These are phyloP conservation scores for Cyclura pinguis DNA, from an alignment of 2,797 vertebrate species.

Conservation along the genomic window DNA sequence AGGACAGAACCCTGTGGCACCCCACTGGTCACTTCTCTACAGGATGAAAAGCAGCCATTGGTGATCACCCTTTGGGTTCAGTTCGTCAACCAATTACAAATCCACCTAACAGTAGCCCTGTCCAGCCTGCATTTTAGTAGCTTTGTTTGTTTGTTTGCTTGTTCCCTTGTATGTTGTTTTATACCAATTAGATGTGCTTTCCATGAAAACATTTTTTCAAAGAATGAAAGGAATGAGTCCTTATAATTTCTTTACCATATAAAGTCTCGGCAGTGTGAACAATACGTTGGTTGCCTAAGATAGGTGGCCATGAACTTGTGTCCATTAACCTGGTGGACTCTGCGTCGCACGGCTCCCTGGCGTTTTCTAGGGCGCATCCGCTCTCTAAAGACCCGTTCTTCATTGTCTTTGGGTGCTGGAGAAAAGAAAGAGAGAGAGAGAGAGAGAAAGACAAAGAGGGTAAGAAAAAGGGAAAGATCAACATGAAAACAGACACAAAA, in stretches of 20 bases:
- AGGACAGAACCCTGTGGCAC: too few species aligned
- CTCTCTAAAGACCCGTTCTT: conserved; percentile 93
- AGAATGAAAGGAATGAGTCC: background rate
- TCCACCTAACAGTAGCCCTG: too few species aligned
- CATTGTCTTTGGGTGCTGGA: conserved; percentile 91
- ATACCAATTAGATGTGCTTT: too few species aligned
- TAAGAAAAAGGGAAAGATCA: background rate
- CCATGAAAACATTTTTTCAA: too few species aligned
- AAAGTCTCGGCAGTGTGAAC: conserved; percentile 96
- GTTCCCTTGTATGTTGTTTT: too few species aligned
- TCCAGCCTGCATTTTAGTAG: too few species aligned
- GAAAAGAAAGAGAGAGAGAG: conserved; percentile 56
- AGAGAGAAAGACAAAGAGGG: background rate
- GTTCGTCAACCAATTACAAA: too few species aligned
- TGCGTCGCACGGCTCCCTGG: conserved; percentile 92
- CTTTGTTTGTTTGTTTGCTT: too few species aligned
- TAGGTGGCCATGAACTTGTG: conserved; percentile 99
- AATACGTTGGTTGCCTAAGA: conserved; percentile 95
- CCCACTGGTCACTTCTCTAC: too few species aligned
- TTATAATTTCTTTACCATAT: conserved; percentile 86
- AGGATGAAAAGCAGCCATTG: too few species aligned
- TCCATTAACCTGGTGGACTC: conserved; percentile 96
- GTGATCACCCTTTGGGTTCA: too few species aligned
- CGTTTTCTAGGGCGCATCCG: conserved; percentile 93
- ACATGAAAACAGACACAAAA: background rate